Base-by-base conservation (phyloP, 1,140 invertebrate species). In the Calosoma granatense region DNA sequence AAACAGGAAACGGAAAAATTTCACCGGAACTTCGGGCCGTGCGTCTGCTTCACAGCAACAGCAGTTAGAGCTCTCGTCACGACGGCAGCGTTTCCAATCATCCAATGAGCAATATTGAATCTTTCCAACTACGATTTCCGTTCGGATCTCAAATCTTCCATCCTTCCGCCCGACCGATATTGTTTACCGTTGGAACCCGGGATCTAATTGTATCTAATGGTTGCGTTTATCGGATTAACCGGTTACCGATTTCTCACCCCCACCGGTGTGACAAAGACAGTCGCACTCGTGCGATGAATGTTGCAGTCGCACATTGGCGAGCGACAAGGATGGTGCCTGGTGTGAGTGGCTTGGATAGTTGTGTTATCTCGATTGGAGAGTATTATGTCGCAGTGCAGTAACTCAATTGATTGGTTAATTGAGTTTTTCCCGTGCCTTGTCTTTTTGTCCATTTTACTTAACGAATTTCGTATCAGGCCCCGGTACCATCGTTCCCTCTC, bases 1-100 rank as follows among this genome's bases (percentile, higher is more conserved):
- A 47, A 47, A 47, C 41, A 47, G 41, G 41, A 47, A 47, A 17
- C 17, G 17, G 15, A 47, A 47, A 47, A 47, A 17, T 12, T 47
- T 17, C 41, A 17, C 41, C 41, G 41, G 41, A 47, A n/a, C n/a
- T n/a, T n/a, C n/a, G n/a, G n/a, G n/a, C n/a, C n/a, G n/a, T n/a
- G n/a, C n/a, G n/a, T n/a, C n/a, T n/a, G n/a, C n/a, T n/a, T n/a
- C n/a, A n/a, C n/a, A n/a, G n/a, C n/a, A n/a, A n/a, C n/a, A n/a
- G n/a, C n/a, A n/a, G n/a, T n/a, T n/a, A n/a, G n/a, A n/a, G n/a
- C n/a, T n/a, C n/a, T n/a, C n/a, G n/a, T n/a, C n/a, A n/a, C n/a
- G n/a, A n/a, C n/a, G n/a, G n/a, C n/a, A n/a, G n/a, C n/a, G n/a
- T n/a, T n/a, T n/a, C n/a, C n/a, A n/a, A n/a, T n/a, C 4, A 17